Percentiles rank a stretch among this genome's conserved stretches.
Evolutionary conservation across 2,888 invertebrate genomes (phyloP).

Genomic region (Chymomyza fuscimana): DNA sequence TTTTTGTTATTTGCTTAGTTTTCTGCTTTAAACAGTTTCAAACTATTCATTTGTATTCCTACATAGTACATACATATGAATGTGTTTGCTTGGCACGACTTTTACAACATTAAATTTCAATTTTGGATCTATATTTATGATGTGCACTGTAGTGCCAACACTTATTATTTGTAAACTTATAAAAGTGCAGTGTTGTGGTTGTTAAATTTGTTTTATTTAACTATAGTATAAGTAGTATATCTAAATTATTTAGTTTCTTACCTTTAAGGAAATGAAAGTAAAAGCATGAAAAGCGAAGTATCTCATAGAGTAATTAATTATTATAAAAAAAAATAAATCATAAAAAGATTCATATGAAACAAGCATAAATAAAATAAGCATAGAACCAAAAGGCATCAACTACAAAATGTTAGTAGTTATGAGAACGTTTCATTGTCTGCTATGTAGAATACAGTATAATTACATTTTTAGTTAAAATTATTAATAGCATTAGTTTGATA

Average conservation of each 20-base stretch:
- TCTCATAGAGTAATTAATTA: not conserved
- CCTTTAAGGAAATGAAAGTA: constrained; percentile 45
- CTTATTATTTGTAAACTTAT: not conserved
- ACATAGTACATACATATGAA: not conserved
- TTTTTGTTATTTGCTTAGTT: constrained; percentile 17
- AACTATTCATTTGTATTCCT: constrained; percentile 19
- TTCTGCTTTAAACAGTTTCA: constrained; percentile 45
- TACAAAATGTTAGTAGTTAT: constrained; percentile 45
- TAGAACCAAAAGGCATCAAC: constrained; percentile 26
- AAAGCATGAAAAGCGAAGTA: constrained; percentile 41
- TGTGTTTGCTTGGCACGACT: constrained; percentile 42
- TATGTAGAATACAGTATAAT: constrained; percentile 66
- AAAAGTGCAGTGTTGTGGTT: not conserved
- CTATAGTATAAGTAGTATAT: constrained; percentile 10
- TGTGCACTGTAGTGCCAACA: not conserved
- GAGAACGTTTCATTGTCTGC: constrained; percentile 40
- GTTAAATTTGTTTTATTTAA: constrained; percentile 21
- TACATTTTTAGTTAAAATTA: constrained; percentile 4
- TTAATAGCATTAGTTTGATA: no score
- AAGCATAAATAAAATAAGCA: constrained; percentile 32
- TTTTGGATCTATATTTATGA: not conserved
- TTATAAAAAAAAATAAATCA: constrained; percentile 39
- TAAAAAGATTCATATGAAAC: constrained; percentile 26
- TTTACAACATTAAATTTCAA: constrained; percentile 40
- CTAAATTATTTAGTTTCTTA: constrained; percentile 34